Evolutionary conservation across 2,113 vertebrate genomes (phyloP), one percentile per base, ranked within the genome.

Genomic region (Hippocampus zosterae): DNA sequence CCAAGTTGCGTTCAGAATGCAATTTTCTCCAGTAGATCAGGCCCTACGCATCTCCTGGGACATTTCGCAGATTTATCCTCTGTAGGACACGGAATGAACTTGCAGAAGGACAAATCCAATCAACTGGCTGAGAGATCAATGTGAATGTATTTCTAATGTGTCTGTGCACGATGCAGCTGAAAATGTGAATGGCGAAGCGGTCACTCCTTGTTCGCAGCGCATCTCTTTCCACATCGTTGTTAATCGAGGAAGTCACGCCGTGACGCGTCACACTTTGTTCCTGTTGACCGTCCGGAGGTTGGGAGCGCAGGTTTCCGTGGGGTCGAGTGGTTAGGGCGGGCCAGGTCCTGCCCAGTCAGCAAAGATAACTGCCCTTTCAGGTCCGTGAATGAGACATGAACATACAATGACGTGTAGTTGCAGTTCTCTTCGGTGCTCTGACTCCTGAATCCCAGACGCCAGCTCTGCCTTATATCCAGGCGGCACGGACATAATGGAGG

Each of bases 131-230:
- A 76, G 76, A 67, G 81, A 82, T 89, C 74, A 80, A 85, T 78
- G 67, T 89, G 88, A 90, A 91, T 91, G 89, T 91, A 89, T 82
- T 78, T 81, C 78, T 79, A 75, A 77, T 83, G 37, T 69, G 82
- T 85, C 73, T 81, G 63, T 46, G 63, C 41, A 65, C 63, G 23
- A 46, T 37, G 63, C 41, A 65, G 41, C n/a, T 65, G 63, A 68
- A 73, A 84, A 79, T 61, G 55, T 2, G 50, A 69, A 62, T 50
- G 69, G 48, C 70, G 73, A 72, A 42, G 27, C 33, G 50, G n/a
- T 63, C 50, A 21, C 8, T 25, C 8, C 37, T 44, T 64, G 65
- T 52, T 69, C 37, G 56, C 62, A 72, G 5, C 33, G 72, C 75
- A 46, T 27, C 65, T 71, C 56, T 69, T 50, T 71, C 61, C 60